These are phyloP conservation scores for Stratiomys singularior DNA, from an alignment of 2,888 invertebrate genomes.

Conservation along the genomic window DNA sequence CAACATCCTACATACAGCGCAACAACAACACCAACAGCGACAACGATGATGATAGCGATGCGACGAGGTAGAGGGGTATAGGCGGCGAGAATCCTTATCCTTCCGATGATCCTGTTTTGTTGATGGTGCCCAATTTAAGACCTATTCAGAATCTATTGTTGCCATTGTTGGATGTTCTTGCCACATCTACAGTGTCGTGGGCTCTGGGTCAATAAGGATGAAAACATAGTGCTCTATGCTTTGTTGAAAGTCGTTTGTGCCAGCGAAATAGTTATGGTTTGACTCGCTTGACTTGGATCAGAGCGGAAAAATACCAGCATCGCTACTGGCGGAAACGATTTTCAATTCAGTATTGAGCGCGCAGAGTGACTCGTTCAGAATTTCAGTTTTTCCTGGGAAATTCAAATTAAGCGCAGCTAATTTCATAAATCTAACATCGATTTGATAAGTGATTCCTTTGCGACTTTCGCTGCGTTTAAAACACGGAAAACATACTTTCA, in stretches of 20 bases:
- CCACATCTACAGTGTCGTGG: conserved; percentile 5
- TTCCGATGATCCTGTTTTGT: conserved; percentile 35
- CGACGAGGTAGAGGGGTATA: background rate
- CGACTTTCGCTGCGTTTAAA: no score
- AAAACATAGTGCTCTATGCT: background rate
- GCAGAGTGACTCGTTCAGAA: no score
- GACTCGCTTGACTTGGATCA: background rate
- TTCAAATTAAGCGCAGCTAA: no score
- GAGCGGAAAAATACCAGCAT: no score
- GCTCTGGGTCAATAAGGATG: background rate
- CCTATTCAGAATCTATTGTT: conserved; percentile 34
- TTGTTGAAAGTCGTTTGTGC: background rate
- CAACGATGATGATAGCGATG: no score
- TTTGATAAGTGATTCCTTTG: no score
- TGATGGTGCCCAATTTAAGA: conserved; percentile 39
- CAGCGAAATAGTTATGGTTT: background rate
- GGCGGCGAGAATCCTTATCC: conserved; percentile 23
- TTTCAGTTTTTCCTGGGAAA: no score
- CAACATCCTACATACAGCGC: background rate
- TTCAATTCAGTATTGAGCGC: no score
- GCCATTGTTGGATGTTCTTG: conserved; percentile 21
- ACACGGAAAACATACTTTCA: no score
- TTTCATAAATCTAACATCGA: no score
- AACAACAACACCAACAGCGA: background rate
- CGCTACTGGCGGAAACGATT: no score